phyloP scores from a whole-genome alignment of 2,113 vertebrate genomes.

The Pyxicephalus adspersus region DNA sequence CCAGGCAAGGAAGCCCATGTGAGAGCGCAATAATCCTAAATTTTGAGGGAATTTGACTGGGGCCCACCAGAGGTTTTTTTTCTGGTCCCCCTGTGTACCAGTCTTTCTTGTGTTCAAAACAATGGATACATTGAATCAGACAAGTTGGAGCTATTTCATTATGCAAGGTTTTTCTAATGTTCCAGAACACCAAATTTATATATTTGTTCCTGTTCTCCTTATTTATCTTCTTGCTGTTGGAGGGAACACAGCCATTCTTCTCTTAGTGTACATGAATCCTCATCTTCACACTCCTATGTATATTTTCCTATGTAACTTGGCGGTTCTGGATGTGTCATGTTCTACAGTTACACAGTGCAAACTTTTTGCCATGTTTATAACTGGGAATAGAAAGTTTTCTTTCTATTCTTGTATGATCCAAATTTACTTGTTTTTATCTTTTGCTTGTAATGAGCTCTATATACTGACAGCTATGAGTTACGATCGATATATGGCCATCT shows the following conservation, averaged over 20 bases:
- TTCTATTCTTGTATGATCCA: neutral
- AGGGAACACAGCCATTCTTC: constrained; percentile 17
- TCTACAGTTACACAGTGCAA: constrained; percentile 5
- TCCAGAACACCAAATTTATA: constrained; percentile 28
- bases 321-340: constrained; percentile 18
- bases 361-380: constrained; percentile 1
- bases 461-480: constrained; percentile 29
- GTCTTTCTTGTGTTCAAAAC: too few species aligned
- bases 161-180: constrained; percentile 52
- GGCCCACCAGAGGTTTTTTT: too few species aligned
- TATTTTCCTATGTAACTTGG: constrained; percentile 25
- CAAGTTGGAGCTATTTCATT: constrained; percentile 34
- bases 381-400: neutral
- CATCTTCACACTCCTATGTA: constrained; percentile 38
- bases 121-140: neutral
- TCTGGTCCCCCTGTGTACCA: too few species aligned
- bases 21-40: too few species aligned
- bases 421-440: neutral
- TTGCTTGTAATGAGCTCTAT: neutral
- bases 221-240: constrained; percentile 9
- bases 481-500: constrained; percentile 38
- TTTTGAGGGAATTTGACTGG: too few species aligned
- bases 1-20: too few species aligned
- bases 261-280: neutral
- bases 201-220: constrained; percentile 48